Base-by-base conservation (phyloP, 2,888 invertebrate genomes). In the Cryptus viduatorius region DNA sequence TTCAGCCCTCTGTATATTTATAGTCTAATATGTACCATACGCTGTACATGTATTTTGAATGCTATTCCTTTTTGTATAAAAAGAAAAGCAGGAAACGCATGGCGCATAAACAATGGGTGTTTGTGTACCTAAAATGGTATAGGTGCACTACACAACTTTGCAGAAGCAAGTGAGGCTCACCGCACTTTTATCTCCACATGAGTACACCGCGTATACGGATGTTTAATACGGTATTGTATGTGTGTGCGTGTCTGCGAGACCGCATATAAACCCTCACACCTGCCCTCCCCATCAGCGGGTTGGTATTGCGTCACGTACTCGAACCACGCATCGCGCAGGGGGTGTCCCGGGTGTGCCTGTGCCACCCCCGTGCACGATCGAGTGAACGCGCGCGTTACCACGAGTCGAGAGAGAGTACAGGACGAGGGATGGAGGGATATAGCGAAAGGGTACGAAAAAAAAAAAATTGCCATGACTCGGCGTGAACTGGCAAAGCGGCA, bases 291-390 rank as follows among this genome's bases (percentile, higher is more conserved):
- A 81, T n/a, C 69, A 59, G 75, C 73, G 50, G 75, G 78, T 64
- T 64, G 86, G 77, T 87, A 84, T 88, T 87, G 87, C 90, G 86
- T 89, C 89, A 88, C 85, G 86, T 86, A 84, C 84, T 82, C 79
- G 69, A 50, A 71, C 79, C 73, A 71, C 75, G 71, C 86, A 80
- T 83, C 87, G 75, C 82, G 76, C 71, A 73, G 77, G 71, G 73
- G 78, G 61, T 53, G 50, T 65, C 42, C 75, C 75, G 42, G 65
- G 64, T 24, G 46, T 48, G 29, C 72, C 59, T 64, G 44, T 64
- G 73, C 73, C 61, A 69, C 77, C 73, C 80, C 71, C 69, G 53
- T 68, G 69, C 64, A 81, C 80, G 81, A 84, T 80, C 77, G 81
- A 78, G 77, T 80, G 76, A 83, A 8, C 37, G 37, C 37, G 64